Conservation (phyloP, 1,140 invertebrate genomes). For the Micrasema minimum region DNA sequence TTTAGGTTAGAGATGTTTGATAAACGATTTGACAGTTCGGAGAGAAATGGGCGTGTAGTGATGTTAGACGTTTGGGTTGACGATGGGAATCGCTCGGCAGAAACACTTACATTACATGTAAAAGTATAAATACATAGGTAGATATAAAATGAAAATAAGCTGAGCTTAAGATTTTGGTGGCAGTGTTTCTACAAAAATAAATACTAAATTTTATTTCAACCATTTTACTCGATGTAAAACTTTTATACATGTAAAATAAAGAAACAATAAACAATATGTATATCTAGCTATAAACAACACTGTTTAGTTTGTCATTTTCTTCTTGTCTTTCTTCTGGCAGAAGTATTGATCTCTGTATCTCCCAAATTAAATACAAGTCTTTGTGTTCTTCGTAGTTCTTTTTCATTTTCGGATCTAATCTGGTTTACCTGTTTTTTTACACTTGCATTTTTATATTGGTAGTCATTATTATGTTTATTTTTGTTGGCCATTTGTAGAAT, state of each 20-base stretch:
- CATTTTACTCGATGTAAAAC: background rate
- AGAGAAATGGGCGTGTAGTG: too few relatives aligned
- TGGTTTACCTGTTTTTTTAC: conserved; percentile 37
- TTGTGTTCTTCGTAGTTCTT: background rate
- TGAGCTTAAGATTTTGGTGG: too few relatives aligned
- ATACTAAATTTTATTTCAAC: background rate
- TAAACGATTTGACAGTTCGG: too few relatives aligned
- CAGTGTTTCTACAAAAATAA: too few relatives aligned
- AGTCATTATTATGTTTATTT: conserved; percentile 51
- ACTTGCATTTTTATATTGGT: conserved; percentile 36
- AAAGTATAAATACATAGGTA: too few relatives aligned
- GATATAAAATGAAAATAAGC: too few relatives aligned
- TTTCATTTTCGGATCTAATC: conserved; percentile 20
- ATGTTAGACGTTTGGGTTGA: too few relatives aligned
- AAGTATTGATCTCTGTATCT: background rate
- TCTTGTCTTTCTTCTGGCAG: conserved; percentile 33
- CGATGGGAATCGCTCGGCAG: too few relatives aligned
- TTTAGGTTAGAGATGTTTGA: too few relatives aligned
- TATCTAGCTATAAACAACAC: too few relatives aligned
- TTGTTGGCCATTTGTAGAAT: conserved; percentile 54
- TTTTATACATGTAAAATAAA: background rate
- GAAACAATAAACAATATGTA: too few relatives aligned
- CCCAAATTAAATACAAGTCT: conserved; percentile 3
- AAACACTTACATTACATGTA: too few relatives aligned
- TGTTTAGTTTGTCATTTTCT: conserved; percentile 39